Base-by-base conservation (phyloP, 2,888 invertebrate species). In the Cataglyphis albicans region DNA sequence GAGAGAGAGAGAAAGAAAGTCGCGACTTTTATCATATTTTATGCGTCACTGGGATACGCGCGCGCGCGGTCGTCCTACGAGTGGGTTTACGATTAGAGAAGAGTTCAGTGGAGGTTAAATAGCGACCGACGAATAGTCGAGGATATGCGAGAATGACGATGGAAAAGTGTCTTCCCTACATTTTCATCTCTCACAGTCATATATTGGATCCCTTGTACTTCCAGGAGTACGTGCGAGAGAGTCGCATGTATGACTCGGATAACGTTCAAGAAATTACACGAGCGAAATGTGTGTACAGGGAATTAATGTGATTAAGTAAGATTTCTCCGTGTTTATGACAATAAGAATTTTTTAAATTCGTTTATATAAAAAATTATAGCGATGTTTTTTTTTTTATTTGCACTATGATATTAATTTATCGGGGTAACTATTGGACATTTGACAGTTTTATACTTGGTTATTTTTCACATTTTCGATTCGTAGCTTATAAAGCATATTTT, bases 1-100 rank as follows among this genome's bases (percentile, higher is more conserved):
- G 57, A n/a, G 15, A 25, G 6, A 5, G 41, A 55, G 25, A 35
- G 59, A 48, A n/a, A 59, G 35, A 35, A 35, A 61, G 44, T 61
- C 7, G 59, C 32, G 44, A 72, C 78, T 78, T 59, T 80, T 72
- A 80, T 9, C 25, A 12, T 80, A 72, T 80, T 80, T 72, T 44
- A 70, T 61, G 59, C n/a, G 44, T 1, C n/a, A 21, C 15, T 32
- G 32, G 32, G 4, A 12, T 15, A 70, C 38, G 52, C 35, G 25
- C 5, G 64, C 55, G 21, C 55, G 10, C 15, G n/a, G 67, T 32
- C 41, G 29, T 80, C 44, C 59, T 35, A 4, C 18, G 18, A 70
- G 59, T 70, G 57, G 21, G 32, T 29, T 70, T 25, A 25, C 25
- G 29, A 29, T 29, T 32, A 35, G 35, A 35, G 35, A 35, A 35